These are phyloP conservation scores for Anniella stebbinsi DNA, from an alignment of 2,797 vertebrate genomes.

Conservation along the genomic window DNA sequence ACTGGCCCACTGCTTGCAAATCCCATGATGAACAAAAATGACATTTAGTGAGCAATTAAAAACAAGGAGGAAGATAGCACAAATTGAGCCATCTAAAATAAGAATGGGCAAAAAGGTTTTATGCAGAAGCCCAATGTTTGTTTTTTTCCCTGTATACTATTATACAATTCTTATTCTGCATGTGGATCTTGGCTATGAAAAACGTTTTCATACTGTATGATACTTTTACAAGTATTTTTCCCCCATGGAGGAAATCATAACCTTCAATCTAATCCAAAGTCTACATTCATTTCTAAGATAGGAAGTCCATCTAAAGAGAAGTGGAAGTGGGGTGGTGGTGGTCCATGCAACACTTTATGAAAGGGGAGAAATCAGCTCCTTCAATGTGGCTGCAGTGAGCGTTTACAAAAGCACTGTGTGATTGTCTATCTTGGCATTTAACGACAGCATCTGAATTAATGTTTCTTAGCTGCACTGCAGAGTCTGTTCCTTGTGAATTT, in stretches of 20 bases:
- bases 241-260: neutral
- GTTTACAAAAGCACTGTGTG: slow-evolving; percentile 8
- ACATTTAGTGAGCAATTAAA: neutral
- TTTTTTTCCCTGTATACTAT: too few species aligned
- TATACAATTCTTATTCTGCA: neutral
- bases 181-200: neutral
- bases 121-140: too few species aligned
- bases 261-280: neutral
- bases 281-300: slow-evolving; percentile 9
- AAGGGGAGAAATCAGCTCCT: slow-evolving; percentile 13
- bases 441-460: neutral
- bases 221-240: neutral
- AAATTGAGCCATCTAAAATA: neutral
- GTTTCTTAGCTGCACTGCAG: neutral
- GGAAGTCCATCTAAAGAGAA: neutral
- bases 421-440: slow-evolving; percentile 26
- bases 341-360: neutral
- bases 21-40: neutral
- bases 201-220: neutral
- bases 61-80: neutral
- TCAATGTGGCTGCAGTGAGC: neutral
- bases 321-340: neutral
- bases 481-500: slow-evolving; percentile 9
- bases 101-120: neutral
- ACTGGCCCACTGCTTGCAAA: neutral